Evolutionary conservation across 64 coral and sea anemone genomes (phyloP).

Genomic region (Montipora capricornis): DNA sequence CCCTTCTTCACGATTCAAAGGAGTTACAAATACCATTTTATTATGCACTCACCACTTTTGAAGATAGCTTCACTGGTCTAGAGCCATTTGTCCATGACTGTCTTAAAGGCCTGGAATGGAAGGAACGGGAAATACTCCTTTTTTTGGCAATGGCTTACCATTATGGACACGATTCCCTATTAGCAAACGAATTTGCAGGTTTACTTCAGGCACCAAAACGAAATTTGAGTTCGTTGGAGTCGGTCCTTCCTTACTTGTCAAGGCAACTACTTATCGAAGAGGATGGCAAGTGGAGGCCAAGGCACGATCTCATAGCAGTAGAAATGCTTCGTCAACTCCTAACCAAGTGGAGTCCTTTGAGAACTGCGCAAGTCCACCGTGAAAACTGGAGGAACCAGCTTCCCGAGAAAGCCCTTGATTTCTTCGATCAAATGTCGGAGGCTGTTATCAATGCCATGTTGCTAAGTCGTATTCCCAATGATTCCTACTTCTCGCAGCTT

Average conservation of each 20-base stretch:
- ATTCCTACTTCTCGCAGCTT: conserved; percentile 41
- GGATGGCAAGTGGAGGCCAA: conserved; percentile 62
- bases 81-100: conserved; percentile 69
- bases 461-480: conserved; percentile 38
- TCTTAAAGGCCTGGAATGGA: conserved; percentile 15
- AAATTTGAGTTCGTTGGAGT: neutral
- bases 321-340: conserved; percentile 62
- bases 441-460: conserved; percentile 24
- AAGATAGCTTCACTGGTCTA: conserved; percentile 50
- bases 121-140: conserved; percentile 23
- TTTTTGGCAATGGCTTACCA: conserved; percentile 77
- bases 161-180: conserved; percentile 50
- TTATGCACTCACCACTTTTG: conserved; percentile 69
- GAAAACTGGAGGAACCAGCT: conserved; percentile 66
- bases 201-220: conserved; percentile 22
- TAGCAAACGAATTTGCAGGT: conserved; percentile 1
- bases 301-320: conserved; percentile 43
- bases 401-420: conserved; percentile 53
- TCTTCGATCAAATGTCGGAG: conserved; percentile 47
- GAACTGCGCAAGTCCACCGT: neutral
- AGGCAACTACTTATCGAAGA: conserved; percentile 70
- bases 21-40: conserved; percentile 82
- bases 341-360: neutral
- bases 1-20: neutral
- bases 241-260: neutral